Base-by-base conservation (phyloP, 2,888 invertebrate genomes). In the Tetranychus truncatus region DNA sequence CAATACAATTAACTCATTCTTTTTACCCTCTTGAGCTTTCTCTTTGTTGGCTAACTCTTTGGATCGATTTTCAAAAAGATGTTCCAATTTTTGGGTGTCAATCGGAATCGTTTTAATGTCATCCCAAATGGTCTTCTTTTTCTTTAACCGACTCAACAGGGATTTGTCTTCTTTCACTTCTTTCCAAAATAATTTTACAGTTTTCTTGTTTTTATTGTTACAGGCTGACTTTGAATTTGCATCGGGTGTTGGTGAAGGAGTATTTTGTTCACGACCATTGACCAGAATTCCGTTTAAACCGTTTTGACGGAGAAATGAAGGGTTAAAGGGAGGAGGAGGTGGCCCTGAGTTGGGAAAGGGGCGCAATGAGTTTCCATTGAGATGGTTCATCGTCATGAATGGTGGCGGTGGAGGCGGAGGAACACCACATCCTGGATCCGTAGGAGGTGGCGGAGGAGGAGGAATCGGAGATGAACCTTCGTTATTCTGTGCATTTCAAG, bases 171-270 rank as follows among this genome's bases (percentile, higher is more conserved):
- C 80, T 73, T 83, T 81, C 1, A 86, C 84, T 84, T 97, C 95
- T 81, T 91, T 91, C 99, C 99, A 99, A 83, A 99, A 99, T 74
- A 99, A 85, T 84, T 95, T 95, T 18, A 99, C 91, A 44, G 97
- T 97, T 83, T 96, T 94, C 84, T 95, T 95, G 81, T 89, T 93
- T 75, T 79, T 80, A 67, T 24, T 72, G 1, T 44, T 45, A 1
- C 2, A 9, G 8, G 3, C 7, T 18, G n/a, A 21, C 45, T 73
- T 67, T 73, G 6, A 34, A 15, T 65, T 55, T 21, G 20, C 66
- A 66, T 73, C 72, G 44, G 34, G 72, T 45, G n/a, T 69, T 8
- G 80, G 79, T 20, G 79, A 76, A 71, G 81, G 79, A 9, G 77
- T 77, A 34, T 74, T 55, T 76, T 74, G 24, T 77, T 34, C 66